Conservation (phyloP, 1,140 invertebrate genomes). For the Dufourea novaeangliae region DNA sequence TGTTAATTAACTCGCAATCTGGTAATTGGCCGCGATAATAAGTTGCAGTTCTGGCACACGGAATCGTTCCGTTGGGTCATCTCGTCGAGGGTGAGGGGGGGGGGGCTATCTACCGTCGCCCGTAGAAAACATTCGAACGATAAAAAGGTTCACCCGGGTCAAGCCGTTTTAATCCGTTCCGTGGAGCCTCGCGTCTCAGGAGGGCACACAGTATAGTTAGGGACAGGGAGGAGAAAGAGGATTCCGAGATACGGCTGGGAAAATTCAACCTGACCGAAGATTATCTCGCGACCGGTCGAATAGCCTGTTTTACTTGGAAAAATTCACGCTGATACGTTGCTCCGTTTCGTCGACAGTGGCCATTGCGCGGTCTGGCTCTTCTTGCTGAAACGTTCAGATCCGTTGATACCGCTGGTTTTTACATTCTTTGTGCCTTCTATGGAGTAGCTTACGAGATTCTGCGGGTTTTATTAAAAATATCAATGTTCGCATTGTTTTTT, state of each 20-base stretch:
- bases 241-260: slow-evolving; percentile 19
- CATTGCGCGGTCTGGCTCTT: too few species aligned
- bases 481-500: too few species aligned
- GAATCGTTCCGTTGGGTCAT: slow-evolving; percentile 19
- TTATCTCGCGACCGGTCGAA: slow-evolving; percentile 25
- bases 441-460: too few species aligned
- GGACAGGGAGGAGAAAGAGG: not conserved
- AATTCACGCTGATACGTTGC: not conserved
- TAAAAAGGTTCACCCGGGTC: slow-evolving; percentile 26
- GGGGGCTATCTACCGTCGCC: not conserved
- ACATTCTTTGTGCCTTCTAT: too few species aligned
- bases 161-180: slow-evolving; percentile 24
- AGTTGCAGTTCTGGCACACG: slow-evolving; percentile 25
- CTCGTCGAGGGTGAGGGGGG: too few species aligned
- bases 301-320: slow-evolving; percentile 4
- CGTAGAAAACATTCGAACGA: slow-evolving; percentile 21
- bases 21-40: slow-evolving; percentile 42
- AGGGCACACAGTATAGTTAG: not conserved
- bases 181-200: not conserved
- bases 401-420: too few species aligned
- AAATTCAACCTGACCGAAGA: slow-evolving; percentile 18
- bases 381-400: too few species aligned
- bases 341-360: too few species aligned
- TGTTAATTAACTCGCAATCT: slow-evolving; percentile 47
- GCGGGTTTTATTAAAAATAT: too few species aligned